These are phyloP conservation scores for Mesodorylaimus sp. DNA, from an alignment of 2,888 invertebrate species.

Conservation along the genomic window DNA sequence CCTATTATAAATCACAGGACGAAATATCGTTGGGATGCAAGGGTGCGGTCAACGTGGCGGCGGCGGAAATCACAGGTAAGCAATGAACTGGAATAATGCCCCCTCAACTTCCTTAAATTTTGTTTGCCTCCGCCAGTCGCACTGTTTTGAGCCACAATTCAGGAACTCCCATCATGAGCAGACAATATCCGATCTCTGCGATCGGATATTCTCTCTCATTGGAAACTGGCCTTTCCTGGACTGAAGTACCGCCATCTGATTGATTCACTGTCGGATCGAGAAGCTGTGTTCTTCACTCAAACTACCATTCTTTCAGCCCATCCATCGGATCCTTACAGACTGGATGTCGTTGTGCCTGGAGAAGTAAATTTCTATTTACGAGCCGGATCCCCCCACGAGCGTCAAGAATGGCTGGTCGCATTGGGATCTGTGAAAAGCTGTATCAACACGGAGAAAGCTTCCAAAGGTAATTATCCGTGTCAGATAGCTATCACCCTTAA, in stretches of 20 bases:
- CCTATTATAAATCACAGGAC: constrained; percentile 61
- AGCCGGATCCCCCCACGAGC: constrained; percentile 54
- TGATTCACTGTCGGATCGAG: too few species aligned
- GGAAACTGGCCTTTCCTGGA: too few species aligned
- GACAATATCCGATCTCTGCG: too few species aligned
- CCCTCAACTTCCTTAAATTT: background rate
- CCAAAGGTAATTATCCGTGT: constrained; percentile 27
- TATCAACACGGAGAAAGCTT: constrained; percentile 30
- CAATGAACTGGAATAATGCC: background rate
- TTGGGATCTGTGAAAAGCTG: constrained; percentile 59
- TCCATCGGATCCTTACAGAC: constrained; percentile 48
- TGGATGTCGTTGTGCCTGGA: constrained; percentile 60
- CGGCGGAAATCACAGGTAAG: constrained; percentile 58
- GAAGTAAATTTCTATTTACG: constrained; percentile 61
- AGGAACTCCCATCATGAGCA: too few species aligned
- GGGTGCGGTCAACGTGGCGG: constrained; percentile 60
- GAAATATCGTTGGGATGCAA: constrained; percentile 63
- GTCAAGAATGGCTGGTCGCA: constrained; percentile 62
- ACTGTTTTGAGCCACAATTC: too few species aligned
- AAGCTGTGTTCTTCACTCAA: too few species aligned
- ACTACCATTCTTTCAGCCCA: constrained; percentile 42
- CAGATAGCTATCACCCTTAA: background rate
- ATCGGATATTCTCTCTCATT: too few species aligned
- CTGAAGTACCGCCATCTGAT: too few species aligned
- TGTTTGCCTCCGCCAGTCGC: background rate